Evolutionary conservation across 2,888 invertebrate genomes (phyloP), one percentile per base, ranked within the genome.

Genomic region (Brachyptera risi): DNA sequence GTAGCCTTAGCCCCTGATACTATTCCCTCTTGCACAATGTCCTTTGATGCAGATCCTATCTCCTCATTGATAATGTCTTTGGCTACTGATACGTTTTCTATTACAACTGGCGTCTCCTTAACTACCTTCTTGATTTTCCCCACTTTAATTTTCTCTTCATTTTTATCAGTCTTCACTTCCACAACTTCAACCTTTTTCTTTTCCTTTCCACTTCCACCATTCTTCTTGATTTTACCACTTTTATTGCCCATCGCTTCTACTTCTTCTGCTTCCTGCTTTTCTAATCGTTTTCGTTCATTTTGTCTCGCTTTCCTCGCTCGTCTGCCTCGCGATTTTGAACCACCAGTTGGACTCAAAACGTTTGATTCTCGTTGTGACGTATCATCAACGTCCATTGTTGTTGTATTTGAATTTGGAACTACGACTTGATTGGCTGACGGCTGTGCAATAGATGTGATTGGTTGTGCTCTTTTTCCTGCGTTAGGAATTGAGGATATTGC

Each of bases 311-410:
- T 51, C 31, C 51, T 24, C 17, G 27, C 31, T 27, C 51, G 5
- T 17, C 51, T 51, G 2, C 31, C 51, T 3, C 51, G 24, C 15
- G 27, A 51, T 23, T 24, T 47, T 24, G 21, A 24, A 13, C 47
- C 47, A n/a, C 47, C 23, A 47, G 19, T 47, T n/a, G 47, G 47
- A 24, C 47, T 47, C 9, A 47, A 24, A 24, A 47, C 47, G 23
- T 47, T 13, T 24, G 19, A 7, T 21, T 42, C 42, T 11, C 42
- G n/a, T n/a, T n/a, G n/a, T n/a, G n/a, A n/a, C n/a, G n/a, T n/a
- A n/a, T n/a, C n/a, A n/a, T n/a, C n/a, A n/a, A n/a, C n/a, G n/a
- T n/a, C n/a, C n/a, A n/a, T n/a, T n/a, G n/a, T n/a, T n/a, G n/a
- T n/a, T n/a, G n/a, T n/a, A n/a, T n/a, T n/a, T 21, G 15, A 31